Conservation (phyloP, 37 sponge, comb jelly and placozoan genomes). For the Chondrilla cf. caribensis region DNA sequence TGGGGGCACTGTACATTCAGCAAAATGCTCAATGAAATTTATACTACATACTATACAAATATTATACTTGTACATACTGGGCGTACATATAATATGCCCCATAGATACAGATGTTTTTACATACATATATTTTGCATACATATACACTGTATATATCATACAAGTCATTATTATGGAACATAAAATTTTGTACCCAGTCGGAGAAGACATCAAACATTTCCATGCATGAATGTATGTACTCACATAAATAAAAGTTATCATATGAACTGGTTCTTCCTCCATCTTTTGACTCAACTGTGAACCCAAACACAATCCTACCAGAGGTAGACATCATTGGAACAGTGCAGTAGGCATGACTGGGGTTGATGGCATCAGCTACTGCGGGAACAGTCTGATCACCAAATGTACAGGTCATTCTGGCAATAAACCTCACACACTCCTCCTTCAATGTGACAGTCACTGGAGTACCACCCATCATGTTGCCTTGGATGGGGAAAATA, state of each 20-base stretch:
- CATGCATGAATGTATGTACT: too few relatives aligned
- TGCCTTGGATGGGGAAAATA: slow-evolving; percentile 37
- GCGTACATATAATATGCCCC: not conserved
- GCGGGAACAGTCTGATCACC: not conserved
- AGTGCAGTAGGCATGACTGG: not conserved
- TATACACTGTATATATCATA: not conserved
- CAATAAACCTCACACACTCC: not conserved
- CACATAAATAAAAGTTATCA: slow-evolving; percentile 1
- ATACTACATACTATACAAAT: not conserved
- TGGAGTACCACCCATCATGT: slow-evolving; percentile 53
- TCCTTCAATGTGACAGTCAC: not conserved
- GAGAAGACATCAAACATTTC: too few relatives aligned
- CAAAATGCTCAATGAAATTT: not conserved
- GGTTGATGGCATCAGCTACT: not conserved
- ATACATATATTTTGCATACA: too few relatives aligned
- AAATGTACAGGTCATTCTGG: not conserved
- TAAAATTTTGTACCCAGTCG: too few relatives aligned
- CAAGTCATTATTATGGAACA: too few relatives aligned
- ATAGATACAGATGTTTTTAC: too few relatives aligned
- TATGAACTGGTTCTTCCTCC: not conserved
- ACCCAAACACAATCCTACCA: not conserved
- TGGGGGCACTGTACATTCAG: slow-evolving; percentile 6
- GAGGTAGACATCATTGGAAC: slow-evolving; percentile 4
- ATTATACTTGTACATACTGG: not conserved
- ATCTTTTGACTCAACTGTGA: not conserved